Evolutionary conservation across 2,113 vertebrate genomes (phyloP).

Genomic region (Anthoscopus minutus): DNA sequence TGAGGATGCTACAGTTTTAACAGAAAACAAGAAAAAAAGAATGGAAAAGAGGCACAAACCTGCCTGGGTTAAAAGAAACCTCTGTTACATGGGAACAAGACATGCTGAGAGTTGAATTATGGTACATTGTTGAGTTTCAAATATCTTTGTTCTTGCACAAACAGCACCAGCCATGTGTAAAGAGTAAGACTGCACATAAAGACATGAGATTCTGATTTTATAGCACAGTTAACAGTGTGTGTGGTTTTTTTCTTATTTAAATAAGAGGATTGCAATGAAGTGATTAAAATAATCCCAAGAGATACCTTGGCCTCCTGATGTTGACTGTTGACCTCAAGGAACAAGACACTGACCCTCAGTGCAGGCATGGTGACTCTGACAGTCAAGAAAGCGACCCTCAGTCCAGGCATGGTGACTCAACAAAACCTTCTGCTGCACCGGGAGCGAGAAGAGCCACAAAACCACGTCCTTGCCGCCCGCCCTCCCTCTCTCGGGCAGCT

Average conservation of each 20-base stretch:
- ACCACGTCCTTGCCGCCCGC: fast-evolving
- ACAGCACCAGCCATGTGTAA: not conserved
- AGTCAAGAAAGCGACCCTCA: not conserved
- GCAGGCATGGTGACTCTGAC: not conserved
- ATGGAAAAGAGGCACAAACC: not conserved
- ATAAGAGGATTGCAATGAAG: not conserved
- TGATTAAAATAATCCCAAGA: not conserved
- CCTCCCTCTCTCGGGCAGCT: not conserved
- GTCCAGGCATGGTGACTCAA: not conserved
- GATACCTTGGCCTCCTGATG: not conserved
- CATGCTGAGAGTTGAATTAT: not conserved
- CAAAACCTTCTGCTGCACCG: not conserved
- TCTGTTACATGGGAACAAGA: not conserved
- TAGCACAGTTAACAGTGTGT: not conserved
- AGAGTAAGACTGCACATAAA: not conserved
- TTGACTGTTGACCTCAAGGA: not conserved
- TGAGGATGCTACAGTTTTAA: not conserved
- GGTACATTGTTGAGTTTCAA: not conserved
- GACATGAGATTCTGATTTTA: not conserved
- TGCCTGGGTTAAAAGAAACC: not conserved
- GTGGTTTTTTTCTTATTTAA: not conserved
- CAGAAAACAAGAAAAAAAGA: not conserved
- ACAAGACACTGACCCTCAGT: not conserved
- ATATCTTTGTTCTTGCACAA: not conserved
- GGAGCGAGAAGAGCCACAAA: not conserved